Base-by-base conservation (phyloP, 2,888 invertebrate species). In the Sphaerophoria taeniata region DNA sequence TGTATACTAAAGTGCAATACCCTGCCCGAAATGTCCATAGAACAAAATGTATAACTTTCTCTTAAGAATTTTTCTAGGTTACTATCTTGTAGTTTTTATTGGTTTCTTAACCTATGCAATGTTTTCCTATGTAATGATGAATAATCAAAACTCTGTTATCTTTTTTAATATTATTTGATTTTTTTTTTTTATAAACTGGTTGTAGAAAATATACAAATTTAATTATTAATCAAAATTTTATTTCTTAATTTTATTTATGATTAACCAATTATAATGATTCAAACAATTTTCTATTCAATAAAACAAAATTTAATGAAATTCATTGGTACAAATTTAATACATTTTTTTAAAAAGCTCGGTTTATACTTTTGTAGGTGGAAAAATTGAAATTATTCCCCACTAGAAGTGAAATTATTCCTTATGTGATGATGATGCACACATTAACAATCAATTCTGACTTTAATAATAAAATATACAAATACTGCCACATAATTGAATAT, bases 31-130 rank as follows among this genome's bases (percentile, higher is more conserved):
- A 79, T 67, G 83, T 84, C 71, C 70, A 84, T 60, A 70, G 74
- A 84, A 84, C 79, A 83, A 83, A 65, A 74, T 63, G 70, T 70
- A 63, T 69, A 56, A 79, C 74, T 71, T 75, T 79, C 74, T 53
- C 70, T 53, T 73, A 79, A 83, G 58, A 39, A 83, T 53, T 65
- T 74, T 81, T 71, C 58, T 83, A 84, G 60, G 11, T 39, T 70
- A 70, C 45, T 65, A 45, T 70, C 47, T 65, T 24, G 43, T 60
- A 58, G 11, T 65, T 74, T 58, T 6, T 79, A 61, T 51, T 61
- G 53, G 51, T 72, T 72, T 60, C n/a, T 49, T 45, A 72, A 51
- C 58, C 71, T 11, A 24, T 76, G 43, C 53, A 67, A 65, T 72
- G 16, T 53, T 58, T 49, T 71, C 60, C 33, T 43, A 24, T 70